Base-by-base conservation (phyloP, 2,797 vertebrate species). In the Hippocampus kuda region DNA sequence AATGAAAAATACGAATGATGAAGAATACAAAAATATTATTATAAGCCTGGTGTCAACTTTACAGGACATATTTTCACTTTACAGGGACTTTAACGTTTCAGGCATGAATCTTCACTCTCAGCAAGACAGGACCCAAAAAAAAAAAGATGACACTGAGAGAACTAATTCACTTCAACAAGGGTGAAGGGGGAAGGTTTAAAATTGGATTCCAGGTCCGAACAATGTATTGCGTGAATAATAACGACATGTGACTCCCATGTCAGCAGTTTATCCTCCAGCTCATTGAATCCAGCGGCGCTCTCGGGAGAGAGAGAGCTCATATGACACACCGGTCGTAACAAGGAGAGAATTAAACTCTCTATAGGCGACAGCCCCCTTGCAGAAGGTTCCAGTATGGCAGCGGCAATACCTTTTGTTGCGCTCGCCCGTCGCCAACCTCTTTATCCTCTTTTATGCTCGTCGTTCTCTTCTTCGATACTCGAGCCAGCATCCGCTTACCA, bases 401-500 rank as follows among this genome's bases (percentile, higher is more conserved):
- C 66, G 67, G 51, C 70, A 48, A 51, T 26, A 60, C 62, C 44
- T 76, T 75, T 70, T 69, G 69, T 73, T 51, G 10, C 34, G n/a
- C 69, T 75, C 30, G 9, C 57, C 74, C 68, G 30, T 53, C 34
- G 51, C 61, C 4, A 22, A 72, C 70, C 62, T 68, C 54, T 57
- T 74, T 68, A 72, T 79, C 64, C 63, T 53, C 34, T 69, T 48
- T 78, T n/a, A 24, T 69, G 59, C 53, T 56, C 20, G 26, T 64
- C 71, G 24, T 70, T 61, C 64, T 66, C 57, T 63, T 41, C 30
- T 68, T 67, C 53, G 0, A 63, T 68, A 44, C 59, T 27, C 70
- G 41, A 68, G 70, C 65, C 77, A 75, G 65, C 60, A 69, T 75
- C 71, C 0, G 22, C 65, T 79, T 57, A 69, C 67, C 76, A 70